Evolutionary conservation across 2,113 vertebrate genomes (phyloP), one percentile per base, ranked within the genome.

Genomic region (Zeus faber): DNA sequence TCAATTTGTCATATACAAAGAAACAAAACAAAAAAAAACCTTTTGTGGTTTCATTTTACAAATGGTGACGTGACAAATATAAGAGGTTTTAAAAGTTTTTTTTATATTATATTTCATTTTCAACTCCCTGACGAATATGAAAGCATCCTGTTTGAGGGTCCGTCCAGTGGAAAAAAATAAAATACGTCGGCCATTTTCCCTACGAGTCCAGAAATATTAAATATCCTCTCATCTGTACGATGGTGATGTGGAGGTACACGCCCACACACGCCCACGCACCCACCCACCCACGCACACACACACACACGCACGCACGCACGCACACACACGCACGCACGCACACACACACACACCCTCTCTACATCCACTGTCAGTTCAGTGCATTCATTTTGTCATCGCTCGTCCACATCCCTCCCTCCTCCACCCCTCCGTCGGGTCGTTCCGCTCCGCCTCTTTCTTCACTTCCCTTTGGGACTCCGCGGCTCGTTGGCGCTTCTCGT

Each of bases 401-500:
- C 25, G 13, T 37, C 33, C 33, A 13, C 4, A 14, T n/a, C 33
- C 33, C 16, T 16, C 11, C n/a, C n/a, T 44, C 17, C 17, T 43
- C 18, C 33, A 1, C 26, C 60, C 45, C 9, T 0, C 39, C 20
- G 27, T 41, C n/a, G n/a, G n/a, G n/a, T n/a, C n/a, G n/a, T n/a
- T n/a, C n/a, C n/a, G n/a, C 53, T 62, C 60, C 50, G 27, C 21
- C 50, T 56, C 49, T 18, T 40, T 17, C 17, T 74, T 89, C 83
- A 94, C 20, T 92, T 89, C 63, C 88, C 85, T 79, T 94, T 94
- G 70, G 87, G 89, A 55, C 82, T 85, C 63, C 88, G 91, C 27
- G 90, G 93, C 83, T 93, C 87, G 61, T 72, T 85, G 70, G 77
- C 67, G 79, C 76, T 78, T 80, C 74, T 86, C 74, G 77, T 88